Evolutionary conservation across 2,888 invertebrate species (phyloP).

Genomic region (Chouioia cunea): DNA sequence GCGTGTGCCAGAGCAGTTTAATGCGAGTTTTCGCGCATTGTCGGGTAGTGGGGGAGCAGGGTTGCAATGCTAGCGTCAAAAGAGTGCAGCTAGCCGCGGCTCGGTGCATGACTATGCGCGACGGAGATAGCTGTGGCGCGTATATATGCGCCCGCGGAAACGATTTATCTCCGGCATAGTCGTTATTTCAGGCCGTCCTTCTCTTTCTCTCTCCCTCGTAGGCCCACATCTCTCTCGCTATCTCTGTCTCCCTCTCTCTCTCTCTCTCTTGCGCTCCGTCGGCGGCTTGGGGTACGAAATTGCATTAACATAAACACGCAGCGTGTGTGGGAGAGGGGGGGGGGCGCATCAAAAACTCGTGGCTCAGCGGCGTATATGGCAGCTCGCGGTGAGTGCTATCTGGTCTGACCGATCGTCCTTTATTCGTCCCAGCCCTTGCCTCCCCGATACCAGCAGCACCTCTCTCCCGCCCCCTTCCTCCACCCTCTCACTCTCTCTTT

Average conservation of each 20-base stretch:
- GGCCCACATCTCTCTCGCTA: conserved; percentile 16
- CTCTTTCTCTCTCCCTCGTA: conserved; percentile 28
- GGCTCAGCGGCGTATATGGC: background rate
- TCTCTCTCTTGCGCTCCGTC: conserved; percentile 15
- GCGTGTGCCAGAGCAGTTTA: too few species aligned
- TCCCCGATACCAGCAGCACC: background rate
- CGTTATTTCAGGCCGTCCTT: conserved; percentile 51
- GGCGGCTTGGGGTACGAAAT: conserved; percentile 52
- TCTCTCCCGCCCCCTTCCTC: too few species aligned
- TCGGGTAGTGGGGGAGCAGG: too few species aligned
- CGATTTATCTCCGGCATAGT: conserved; percentile 52
- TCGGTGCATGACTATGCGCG: background rate
- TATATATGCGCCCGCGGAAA: conserved; percentile 33
- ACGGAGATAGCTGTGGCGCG: background rate
- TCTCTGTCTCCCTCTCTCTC: conserved; percentile 21
- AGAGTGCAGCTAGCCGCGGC: background rate
- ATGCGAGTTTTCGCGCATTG: too few species aligned
- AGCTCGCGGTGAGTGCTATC: conserved; percentile 25
- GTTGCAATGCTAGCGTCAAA: conserved; percentile 8
- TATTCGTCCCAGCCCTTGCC: conserved; percentile 21
- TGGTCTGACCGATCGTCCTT: conserved; percentile 37
- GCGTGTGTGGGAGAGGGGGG: too few species aligned
- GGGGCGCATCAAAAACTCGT: conserved; percentile 33
- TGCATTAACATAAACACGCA: conserved; percentile 59
- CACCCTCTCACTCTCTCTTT: too few species aligned